Evolutionary conservation across 2,113 vertebrate species (phyloP), one percentile per base, ranked within the genome.

Genomic region (Ivindomyrus marchei): DNA sequence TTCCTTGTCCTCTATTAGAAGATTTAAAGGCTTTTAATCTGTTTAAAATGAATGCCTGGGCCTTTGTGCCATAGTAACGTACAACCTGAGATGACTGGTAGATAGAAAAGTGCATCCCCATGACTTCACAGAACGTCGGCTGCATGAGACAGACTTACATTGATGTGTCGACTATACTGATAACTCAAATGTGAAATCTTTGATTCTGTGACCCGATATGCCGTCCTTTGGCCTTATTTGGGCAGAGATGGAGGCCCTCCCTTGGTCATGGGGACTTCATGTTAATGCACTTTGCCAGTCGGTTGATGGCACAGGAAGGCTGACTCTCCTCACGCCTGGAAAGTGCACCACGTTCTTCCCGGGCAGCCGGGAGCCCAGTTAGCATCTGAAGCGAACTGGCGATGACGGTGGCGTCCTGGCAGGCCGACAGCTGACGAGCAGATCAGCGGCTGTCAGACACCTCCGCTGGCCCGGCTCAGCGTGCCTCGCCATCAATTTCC

Each of bases 81-180:
- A 87, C 86, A 52, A 80, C 80, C 89, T 90, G 91, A 92, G 92
- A 91, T 91, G 85, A 66, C 50, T 90, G 91, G 92, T 91, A 88
- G 87, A 90, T 91, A 74, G 92, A 88, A 88, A 47, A 92, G 92
- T 66, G 66, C 88, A 85, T 47, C 90, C 89, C 42, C 85, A 88
- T 89, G 90, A 88, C 56, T 36, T 87, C 52, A 85, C 31, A 21
- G 49, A 56, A 31, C 5, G 85, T 39, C 15, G 11, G 8, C 24
- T 39, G 49, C 74, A 90, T 90, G 89, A 85, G 90, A 91, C 45
- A 21, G 88, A 56, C 74, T 46, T 53, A 8, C 24, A 31, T 49
- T 49, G 83, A 88, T 56, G 47, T 83, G 70, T 56, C 13, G 50
- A 58, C 36, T 47, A 21, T 58, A 52, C 4, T 39, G 36, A 77